Base-by-base conservation (phyloP, 2,888 invertebrate genomes). In the Leptinotarsa juncta region DNA sequence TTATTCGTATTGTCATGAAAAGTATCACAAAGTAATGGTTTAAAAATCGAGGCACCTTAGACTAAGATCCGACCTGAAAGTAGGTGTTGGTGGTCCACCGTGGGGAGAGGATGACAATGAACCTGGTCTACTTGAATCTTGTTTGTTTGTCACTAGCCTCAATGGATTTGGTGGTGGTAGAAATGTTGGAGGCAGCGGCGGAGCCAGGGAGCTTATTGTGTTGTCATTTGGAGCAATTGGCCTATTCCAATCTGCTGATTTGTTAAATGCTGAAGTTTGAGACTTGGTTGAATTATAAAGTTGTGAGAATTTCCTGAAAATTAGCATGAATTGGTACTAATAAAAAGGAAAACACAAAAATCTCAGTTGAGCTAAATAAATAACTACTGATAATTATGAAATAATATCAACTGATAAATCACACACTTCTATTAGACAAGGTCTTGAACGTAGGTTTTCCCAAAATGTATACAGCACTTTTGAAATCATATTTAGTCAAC, bases 31-130 rank as follows among this genome's bases (percentile, higher is more conserved):
- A 68, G 18, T 18, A 10, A 53, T 16, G 16, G n/a, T 42, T 20
- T 4, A 50, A 73, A 70, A 86, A 84, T 83, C 80, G 82, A 85
- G 89, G 89, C 91, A 92, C 92, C 92, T 92, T 88, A 94, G 91
- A 90, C 91, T 92, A 87, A 93, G 92, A 91, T 94, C 94, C 90
- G 94, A 69, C 91, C 95, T 94, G 89, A 93, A 93, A 86, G 92
- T 92, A 77, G 92, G 92, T 85, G 92, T 91, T 16, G 92, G 92
- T 73, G 92, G 92, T 70, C 92, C 91, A 72, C 91, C 90, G 60
- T 92, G 91, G 12, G 90, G 87, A 55, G 88, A 84, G 72, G 89
- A 89, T 65, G 89, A 89, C 16, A 90, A 87, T 79, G 88, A 88
- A 65, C 83, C 82, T 10, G 85, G 84, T 83, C 89, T 76, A 80